Conservation (phyloP, 2,888 invertebrate species). For the Caenorhabditis wallacei region DNA sequence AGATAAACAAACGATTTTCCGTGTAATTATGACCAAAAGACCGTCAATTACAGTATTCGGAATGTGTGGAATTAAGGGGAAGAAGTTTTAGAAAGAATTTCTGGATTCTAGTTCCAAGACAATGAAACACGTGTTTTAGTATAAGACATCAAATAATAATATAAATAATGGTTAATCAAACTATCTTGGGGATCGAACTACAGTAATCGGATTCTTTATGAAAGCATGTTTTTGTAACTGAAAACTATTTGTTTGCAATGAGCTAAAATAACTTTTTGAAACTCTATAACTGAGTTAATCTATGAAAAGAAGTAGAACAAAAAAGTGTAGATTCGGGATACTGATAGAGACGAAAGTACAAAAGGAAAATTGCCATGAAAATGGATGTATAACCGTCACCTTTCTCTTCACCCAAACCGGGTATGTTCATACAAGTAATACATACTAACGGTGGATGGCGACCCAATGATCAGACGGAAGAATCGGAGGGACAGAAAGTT, state of each 20-base stretch:
- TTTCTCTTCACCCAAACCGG: slow-evolving; percentile 13
- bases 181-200: too few species aligned
- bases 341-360: slow-evolving; percentile 20
- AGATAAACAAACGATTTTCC: slow-evolving; percentile 38
- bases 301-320: neutral
- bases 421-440: slow-evolving; percentile 54
- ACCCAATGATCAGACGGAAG: slow-evolving; percentile 32
- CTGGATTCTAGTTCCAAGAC: slow-evolving; percentile 14
- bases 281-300: too few species aligned
- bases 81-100: slow-evolving; percentile 15
- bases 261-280: too few species aligned
- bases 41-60: slow-evolving; percentile 43
- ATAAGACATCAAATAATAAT: too few species aligned
- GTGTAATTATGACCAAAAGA: slow-evolving; percentile 58
- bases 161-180: too few species aligned
- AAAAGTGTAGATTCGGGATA: neutral
- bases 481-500: slow-evolving; percentile 21
- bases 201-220: too few species aligned
- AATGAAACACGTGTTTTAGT: neutral
- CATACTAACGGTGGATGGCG: slow-evolving; percentile 40
- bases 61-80: neutral
- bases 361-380: slow-evolving; percentile 36
- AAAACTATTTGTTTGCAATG: too few species aligned
- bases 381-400: slow-evolving; percentile 29
- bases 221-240: too few species aligned